Percentiles rank a stretch among this genome's conserved stretches.
Conservation (phyloP, 2,113 vertebrate genomes). For the Ascaphus truei region DNA sequence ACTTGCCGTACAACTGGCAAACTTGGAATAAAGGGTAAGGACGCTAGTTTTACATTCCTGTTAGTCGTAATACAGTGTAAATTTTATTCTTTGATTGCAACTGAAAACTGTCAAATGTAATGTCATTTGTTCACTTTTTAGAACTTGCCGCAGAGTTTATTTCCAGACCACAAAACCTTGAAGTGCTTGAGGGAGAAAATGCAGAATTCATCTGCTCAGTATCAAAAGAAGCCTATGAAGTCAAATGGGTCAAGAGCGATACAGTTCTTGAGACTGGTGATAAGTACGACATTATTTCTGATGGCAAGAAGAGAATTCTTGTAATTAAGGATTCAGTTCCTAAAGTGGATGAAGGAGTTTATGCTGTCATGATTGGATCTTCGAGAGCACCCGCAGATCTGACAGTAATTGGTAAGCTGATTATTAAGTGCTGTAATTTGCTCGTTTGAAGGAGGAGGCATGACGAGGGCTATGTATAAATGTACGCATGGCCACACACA, state of each 20-base stretch:
- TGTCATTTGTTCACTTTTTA: constrained; percentile 46
- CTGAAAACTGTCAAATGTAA: neutral
- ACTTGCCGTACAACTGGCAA: constrained; percentile 72
- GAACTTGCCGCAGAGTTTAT: constrained; percentile 95
- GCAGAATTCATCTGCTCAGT: constrained; percentile 90
- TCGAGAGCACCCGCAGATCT: constrained; percentile 83
- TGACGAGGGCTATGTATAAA: too few species aligned
- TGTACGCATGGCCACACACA: too few species aligned
- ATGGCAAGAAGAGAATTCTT: constrained; percentile 85
- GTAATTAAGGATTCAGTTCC: constrained; percentile 76
- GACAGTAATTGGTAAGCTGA: constrained; percentile 79
- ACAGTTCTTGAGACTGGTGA: constrained; percentile 73
- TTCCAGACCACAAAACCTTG: constrained; percentile 80
- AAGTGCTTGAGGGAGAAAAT: constrained; percentile 90
- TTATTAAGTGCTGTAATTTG: neutral
- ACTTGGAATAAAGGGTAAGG: constrained; percentile 83
- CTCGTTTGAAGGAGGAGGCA: too few species aligned
- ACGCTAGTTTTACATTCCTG: constrained; percentile 6
- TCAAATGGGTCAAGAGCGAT: constrained; percentile 83
- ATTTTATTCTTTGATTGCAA: neutral
- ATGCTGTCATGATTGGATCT: constrained; percentile 72
- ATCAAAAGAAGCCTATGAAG: constrained; percentile 85
- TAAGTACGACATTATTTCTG: constrained; percentile 81
- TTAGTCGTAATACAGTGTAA: too few species aligned
- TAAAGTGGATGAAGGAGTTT: constrained; percentile 79